Base-by-base conservation (phyloP, 2,113 vertebrate species). In the Hippopotamus amphibius region DNA sequence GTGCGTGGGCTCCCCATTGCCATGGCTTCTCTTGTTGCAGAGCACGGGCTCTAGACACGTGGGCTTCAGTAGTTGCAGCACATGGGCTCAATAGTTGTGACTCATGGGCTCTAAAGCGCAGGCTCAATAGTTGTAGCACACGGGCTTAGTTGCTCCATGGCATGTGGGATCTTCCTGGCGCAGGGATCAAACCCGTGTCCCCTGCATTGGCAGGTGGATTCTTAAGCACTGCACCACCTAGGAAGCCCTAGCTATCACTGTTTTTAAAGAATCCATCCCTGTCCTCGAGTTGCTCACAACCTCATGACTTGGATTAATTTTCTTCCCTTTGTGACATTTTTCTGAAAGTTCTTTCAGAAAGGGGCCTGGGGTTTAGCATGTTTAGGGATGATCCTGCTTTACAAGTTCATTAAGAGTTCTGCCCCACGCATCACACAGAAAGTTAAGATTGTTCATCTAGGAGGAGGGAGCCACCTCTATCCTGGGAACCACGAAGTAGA, bases 341-440 rank as follows among this genome's bases (percentile, higher is more conserved):
- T 50, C 33, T 90, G 76, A 80, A 57, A 81, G 26, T 63, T 48
- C 71, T 94, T 84, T 90, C 6, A 21, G 81, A 90, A 76, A 94
- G 4, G 77, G 41, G 30, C 43, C 3, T 48, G 48, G 80, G 3
- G 7, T 28, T 93, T 48, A 28, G 46, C 21, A 7, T 37, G 57
- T 24, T 24, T 69, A 88, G 69, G 85, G 92, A 88, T 48, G 6
- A 71, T 33, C 81, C 33, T 72, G 61, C 82, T 82, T 81, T 63
- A 30, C 66, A 66, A 77, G 81, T 69, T 50, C 48, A 68, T 30
- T 55, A 17, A 43, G 43, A 91, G 16, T 9, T 66, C n/a, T n/a
- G 21, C 30, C 71, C 22, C 11, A 16, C 0, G 10, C 28, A 21
- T 74, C 37, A 28, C 53, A 37, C 7, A 2, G 53, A 21, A 8